These are phyloP conservation scores for Bradypodion pumilum DNA, from an alignment of 2,797 vertebrate genomes.

Conservation along the genomic window DNA sequence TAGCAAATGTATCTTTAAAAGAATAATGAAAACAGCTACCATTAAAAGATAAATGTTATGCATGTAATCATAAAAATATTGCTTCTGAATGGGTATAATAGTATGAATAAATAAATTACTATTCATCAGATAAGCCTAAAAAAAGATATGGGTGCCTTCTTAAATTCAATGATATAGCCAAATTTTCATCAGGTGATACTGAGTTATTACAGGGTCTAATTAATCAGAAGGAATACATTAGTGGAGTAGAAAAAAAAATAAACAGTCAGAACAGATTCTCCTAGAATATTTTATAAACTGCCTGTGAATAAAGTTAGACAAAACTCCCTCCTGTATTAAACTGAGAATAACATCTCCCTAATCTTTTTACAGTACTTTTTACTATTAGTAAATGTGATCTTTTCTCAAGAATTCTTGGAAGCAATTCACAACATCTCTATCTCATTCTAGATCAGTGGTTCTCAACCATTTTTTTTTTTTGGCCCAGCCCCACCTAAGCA, in stretches of 20 bases:
- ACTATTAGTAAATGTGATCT: background rate
- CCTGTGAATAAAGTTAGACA: no score
- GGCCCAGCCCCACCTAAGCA: no score
- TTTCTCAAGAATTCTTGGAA: background rate
- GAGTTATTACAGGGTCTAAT: background rate
- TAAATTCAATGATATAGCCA: background rate
- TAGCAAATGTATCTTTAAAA: background rate
- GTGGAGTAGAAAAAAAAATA: background rate
- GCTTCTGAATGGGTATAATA: background rate
- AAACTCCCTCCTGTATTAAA: background rate
- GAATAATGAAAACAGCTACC: background rate
- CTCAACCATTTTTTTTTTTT: no score
- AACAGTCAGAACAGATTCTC: background rate
- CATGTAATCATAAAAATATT: background rate
- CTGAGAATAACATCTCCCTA: background rate
- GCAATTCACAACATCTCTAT: background rate
- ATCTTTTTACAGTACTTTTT: background rate
- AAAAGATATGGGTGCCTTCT: background rate
- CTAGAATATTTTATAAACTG: no score
- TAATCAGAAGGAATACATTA: constrained; percentile 2
- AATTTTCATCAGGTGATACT: background rate
- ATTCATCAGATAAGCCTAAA: background rate
- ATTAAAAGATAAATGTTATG: background rate
- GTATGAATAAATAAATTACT: background rate
- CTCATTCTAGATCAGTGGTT: background rate